Conservation (phyloP, 2,113 vertebrate genomes). For the Oncorhynchus clarkii region DNA sequence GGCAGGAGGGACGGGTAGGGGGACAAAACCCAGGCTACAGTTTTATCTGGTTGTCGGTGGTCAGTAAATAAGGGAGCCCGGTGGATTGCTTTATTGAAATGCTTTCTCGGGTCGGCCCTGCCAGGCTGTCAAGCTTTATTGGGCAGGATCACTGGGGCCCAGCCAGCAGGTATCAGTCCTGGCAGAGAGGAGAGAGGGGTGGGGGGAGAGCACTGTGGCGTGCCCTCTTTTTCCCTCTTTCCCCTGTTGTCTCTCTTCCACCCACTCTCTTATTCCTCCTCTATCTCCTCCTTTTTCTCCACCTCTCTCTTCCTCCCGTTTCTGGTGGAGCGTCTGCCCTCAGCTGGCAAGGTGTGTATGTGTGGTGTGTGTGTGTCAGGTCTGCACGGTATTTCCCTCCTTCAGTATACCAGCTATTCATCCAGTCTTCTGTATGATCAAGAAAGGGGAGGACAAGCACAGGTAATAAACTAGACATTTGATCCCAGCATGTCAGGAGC, state of each 20-base stretch:
- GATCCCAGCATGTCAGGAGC: too few relatives aligned
- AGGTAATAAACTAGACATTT: too few relatives aligned
- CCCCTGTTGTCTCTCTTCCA: too few relatives aligned
- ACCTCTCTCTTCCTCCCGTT: neutral
- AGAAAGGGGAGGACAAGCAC: neutral
- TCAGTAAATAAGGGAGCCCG: constrained; percentile 63
- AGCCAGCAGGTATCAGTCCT: constrained; percentile 66
- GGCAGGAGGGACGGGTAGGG: constrained; percentile 31
- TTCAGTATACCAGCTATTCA: neutral
- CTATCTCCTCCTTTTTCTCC: neutral
- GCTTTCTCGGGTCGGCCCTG: constrained; percentile 60
- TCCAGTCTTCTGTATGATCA: neutral
- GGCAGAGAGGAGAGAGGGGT: constrained; percentile 28
- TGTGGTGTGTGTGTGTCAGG: neutral
- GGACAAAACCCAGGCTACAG: constrained; percentile 51
- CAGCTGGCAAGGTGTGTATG: neutral
- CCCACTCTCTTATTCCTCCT: neutral
- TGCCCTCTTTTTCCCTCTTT: too few relatives aligned
- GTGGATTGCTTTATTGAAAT: constrained; percentile 65
- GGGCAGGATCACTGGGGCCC: constrained; percentile 64
- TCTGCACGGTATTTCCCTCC: neutral
- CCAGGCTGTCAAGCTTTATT: constrained; percentile 72
- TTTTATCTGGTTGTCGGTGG: constrained; percentile 64
- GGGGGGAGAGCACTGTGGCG: neutral
- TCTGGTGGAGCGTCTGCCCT: neutral